phyloP scores from a whole-genome alignment of 1,140 invertebrate genomes.

The Cotesia typhae region DNA sequence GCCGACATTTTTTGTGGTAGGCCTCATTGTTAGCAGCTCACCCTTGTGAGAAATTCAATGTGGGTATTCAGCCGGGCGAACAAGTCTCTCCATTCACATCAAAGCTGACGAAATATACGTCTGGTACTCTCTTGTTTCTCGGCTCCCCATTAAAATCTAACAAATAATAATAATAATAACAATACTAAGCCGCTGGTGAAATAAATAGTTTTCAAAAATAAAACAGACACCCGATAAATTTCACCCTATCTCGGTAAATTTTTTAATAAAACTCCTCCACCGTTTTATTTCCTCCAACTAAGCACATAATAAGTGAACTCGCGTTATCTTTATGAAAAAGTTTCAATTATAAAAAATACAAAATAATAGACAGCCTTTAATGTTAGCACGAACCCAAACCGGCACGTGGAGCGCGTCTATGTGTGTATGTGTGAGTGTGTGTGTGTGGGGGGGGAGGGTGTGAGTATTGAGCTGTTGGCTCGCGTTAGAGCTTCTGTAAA shows the following conservation, averaged over 20 bases:
- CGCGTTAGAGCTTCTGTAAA: not conserved
- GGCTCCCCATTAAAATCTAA: not conserved
- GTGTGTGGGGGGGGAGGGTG: not conserved
- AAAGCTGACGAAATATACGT: slow-evolving; percentile 2
- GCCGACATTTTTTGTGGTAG: slow-evolving; percentile 22
- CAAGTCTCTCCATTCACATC: not conserved
- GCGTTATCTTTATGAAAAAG: not conserved
- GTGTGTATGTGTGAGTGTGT: not conserved
- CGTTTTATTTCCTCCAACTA: not conserved
- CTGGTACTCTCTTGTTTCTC: not conserved
- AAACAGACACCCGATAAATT: not conserved
- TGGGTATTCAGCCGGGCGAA: not conserved
- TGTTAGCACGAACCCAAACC: slow-evolving; percentile 1
- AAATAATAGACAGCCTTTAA: slow-evolving; percentile 3
- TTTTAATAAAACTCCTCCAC: not conserved
- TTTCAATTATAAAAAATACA: not conserved
- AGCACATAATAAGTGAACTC: slow-evolving; percentile 5
- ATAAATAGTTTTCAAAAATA: too few relatives aligned
- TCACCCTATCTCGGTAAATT: not conserved
- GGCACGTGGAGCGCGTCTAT: not conserved
- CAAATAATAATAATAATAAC: not conserved
- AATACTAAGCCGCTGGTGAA: too few relatives aligned
- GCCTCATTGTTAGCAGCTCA: slow-evolving; percentile 9
- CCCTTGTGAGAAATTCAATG: not conserved
- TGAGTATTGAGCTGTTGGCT: slow-evolving; percentile 19